These are phyloP conservation scores for Temnopleurus reevesii DNA, from an alignment of 53 echinoderm and acorn worm species.

Conservation along the genomic window DNA sequence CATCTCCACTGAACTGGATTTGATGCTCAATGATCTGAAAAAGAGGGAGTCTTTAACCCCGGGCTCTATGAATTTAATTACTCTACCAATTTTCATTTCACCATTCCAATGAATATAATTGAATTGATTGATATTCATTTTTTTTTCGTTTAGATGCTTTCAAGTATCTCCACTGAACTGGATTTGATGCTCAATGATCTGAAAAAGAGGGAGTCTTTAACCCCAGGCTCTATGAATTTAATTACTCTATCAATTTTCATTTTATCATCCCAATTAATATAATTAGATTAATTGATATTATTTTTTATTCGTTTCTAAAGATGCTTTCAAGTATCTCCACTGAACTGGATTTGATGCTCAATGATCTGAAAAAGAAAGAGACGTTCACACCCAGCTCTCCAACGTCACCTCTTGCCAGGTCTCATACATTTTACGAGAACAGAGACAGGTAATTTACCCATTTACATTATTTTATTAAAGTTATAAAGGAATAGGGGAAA, in stretches of 20 bases:
- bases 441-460: constrained; percentile 44
- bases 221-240: not conserved
- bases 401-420: constrained; percentile 21
- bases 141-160: constrained; percentile 28
- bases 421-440: not conserved
- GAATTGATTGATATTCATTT: not conserved
- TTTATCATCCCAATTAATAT: too few relatives aligned
- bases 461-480: too few relatives aligned
- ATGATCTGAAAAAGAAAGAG: constrained; percentile 60
- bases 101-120: too few relatives aligned
- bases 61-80: too few relatives aligned
- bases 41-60: constrained; percentile 40
- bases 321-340: constrained; percentile 58
- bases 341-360: constrained; percentile 73
- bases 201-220: constrained; percentile 44
- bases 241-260: too few relatives aligned
- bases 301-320: not conserved
- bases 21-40: constrained; percentile 61
- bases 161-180: constrained; percentile 53
- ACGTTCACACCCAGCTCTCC: constrained; percentile 36
- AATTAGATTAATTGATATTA: not conserved
- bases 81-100: too few relatives aligned
- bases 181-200: constrained; percentile 67
- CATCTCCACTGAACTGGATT: constrained; percentile 62
- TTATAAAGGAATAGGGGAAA: too few relatives aligned